Conservation (phyloP, 2,113 vertebrate species). For the Prionailurus bengalensis region DNA sequence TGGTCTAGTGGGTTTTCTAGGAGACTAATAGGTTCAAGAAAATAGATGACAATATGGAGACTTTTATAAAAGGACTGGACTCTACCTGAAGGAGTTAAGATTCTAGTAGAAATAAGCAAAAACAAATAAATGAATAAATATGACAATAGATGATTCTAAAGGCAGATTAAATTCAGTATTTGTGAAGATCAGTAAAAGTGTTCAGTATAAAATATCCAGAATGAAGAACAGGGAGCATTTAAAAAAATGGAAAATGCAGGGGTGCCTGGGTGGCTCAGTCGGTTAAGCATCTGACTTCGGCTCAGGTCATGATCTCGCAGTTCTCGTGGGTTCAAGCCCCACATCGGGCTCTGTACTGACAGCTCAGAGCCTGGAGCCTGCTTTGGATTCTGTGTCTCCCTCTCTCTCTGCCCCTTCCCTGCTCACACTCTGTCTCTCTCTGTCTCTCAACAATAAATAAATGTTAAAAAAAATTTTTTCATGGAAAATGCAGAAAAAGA, state of each 20-base stretch:
- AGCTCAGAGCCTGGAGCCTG: too few species aligned
- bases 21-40: slow-evolving; percentile 21
- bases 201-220: slow-evolving; percentile 19
- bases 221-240: neutral
- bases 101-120: slow-evolving; percentile 21
- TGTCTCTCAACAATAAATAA: too few species aligned
- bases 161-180: neutral
- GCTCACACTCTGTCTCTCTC: too few species aligned
- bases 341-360: too few species aligned
- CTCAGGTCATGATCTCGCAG: too few species aligned
- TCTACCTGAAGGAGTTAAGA: neutral
- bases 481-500: neutral
- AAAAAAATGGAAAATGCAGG: neutral
- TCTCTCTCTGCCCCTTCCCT: too few species aligned
- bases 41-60: neutral
- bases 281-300: too few species aligned
- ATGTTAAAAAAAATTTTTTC: too few species aligned
- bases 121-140: slow-evolving; percentile 26
- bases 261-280: too few species aligned
- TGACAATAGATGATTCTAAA: neutral
- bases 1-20: neutral
- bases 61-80: neutral
- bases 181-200: neutral
- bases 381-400: too few species aligned
- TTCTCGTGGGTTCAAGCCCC: too few species aligned